These are phyloP conservation scores for Pollachius pollachius DNA, from an alignment of 2,113 vertebrate species.

Conservation along the genomic window DNA sequence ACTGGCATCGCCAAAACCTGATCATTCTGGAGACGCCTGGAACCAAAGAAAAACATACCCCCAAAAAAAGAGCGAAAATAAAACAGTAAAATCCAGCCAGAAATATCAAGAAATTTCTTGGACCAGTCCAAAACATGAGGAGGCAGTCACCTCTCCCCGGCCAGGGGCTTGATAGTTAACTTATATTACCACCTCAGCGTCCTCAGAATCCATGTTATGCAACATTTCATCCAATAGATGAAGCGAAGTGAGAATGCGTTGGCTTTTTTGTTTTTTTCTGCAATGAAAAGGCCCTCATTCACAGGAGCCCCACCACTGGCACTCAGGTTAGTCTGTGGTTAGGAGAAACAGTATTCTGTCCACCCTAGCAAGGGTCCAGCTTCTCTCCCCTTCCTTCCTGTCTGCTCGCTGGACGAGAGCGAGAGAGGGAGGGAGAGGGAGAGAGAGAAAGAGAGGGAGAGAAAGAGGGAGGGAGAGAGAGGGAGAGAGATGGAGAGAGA, in stretches of 20 bases:
- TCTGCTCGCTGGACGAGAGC: conserved; percentile 49
- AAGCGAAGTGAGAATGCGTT: conserved; percentile 12
- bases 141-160: conserved; percentile 65
- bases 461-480: conserved; percentile 28
- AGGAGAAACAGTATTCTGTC: conserved; percentile 54
- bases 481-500: conserved; percentile 24
- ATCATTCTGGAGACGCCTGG: conserved; percentile 61
- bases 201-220: conserved; percentile 36
- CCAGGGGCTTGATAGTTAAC: conserved; percentile 67
- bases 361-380: conserved; percentile 33
- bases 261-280: conserved; percentile 34
- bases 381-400: conserved; percentile 66
- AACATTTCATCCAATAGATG: neutral
- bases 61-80: conserved; percentile 44
- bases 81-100: conserved; percentile 64
- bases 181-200: conserved; percentile 57
- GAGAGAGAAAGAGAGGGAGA: conserved; percentile 15
- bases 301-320: conserved; percentile 31
- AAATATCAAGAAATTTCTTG: conserved; percentile 75
- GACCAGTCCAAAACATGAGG: conserved; percentile 73
- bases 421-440: conserved; percentile 4
- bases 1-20: conserved; percentile 51
- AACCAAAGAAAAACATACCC: conserved; percentile 69
- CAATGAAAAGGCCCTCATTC: conserved; percentile 58
- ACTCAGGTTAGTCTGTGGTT: conserved; percentile 47